These are phyloP conservation scores for Mesoclemmys tuberculata DNA, from an alignment of 2,113 vertebrate genomes.

Conservation along the genomic window DNA sequence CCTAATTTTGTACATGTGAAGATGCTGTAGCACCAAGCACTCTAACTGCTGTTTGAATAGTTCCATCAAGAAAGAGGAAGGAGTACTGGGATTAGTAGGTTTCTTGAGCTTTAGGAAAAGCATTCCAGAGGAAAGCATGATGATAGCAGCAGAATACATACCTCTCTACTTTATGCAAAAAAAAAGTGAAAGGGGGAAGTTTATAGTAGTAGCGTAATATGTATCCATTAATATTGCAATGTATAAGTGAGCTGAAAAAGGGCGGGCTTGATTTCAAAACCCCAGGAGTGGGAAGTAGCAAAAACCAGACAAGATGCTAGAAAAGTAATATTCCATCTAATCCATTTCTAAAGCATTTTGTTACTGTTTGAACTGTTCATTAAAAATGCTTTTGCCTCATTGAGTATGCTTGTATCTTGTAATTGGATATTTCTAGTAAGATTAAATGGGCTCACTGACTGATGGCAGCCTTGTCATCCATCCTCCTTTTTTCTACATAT, in stretches of 20 bases:
- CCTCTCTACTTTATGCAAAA: background rate
- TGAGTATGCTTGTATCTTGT: background rate
- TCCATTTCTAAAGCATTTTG: background rate
- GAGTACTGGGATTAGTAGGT: background rate
- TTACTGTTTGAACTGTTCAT: background rate
- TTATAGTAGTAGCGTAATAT: background rate
- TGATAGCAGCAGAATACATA: background rate
- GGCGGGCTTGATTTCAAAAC: background rate
- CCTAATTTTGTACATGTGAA: rapidly evolving
- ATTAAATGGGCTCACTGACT: background rate
- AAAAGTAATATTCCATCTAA: background rate
- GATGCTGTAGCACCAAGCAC: rapidly evolving
- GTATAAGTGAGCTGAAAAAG: rapidly evolving
- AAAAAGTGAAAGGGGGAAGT: background rate
- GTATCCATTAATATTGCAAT: background rate
- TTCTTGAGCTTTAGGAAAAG: background rate
- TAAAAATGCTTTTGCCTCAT: background rate
- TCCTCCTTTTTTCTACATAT: rapidly evolving
- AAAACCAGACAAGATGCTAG: background rate
- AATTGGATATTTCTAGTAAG: background rate
- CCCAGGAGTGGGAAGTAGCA: background rate
- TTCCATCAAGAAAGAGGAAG: background rate
- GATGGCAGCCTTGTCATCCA: background rate
- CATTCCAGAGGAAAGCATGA: background rate
- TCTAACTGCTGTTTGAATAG: background rate